Conservation (phyloP, 1,140 invertebrate genomes). For the Pogonus chalceus region DNA sequence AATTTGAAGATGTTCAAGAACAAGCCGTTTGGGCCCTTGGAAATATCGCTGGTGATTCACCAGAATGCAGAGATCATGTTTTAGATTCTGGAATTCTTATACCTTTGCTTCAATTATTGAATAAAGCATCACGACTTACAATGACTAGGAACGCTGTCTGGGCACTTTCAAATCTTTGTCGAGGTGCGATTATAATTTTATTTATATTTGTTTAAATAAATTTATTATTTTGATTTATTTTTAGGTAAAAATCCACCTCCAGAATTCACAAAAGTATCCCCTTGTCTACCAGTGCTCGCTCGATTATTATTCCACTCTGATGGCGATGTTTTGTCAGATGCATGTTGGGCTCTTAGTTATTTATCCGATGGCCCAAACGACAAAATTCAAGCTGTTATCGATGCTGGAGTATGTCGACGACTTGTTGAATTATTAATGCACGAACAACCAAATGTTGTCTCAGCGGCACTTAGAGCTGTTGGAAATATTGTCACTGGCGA, state of each 20-base stretch:
- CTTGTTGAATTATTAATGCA: slow-evolving; percentile 92
- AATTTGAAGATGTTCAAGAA: slow-evolving; percentile 89
- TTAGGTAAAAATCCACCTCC: slow-evolving; percentile 86
- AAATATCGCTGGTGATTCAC: slow-evolving; percentile 94
- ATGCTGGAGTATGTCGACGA: slow-evolving; percentile 87
- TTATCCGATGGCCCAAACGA: slow-evolving; percentile 95
- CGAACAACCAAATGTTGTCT: slow-evolving; percentile 82
- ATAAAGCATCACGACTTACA: slow-evolving; percentile 70
- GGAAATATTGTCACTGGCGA: slow-evolving; percentile 98
- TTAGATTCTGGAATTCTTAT: slow-evolving; percentile 74
- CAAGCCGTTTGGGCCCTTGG: slow-evolving; percentile 94
- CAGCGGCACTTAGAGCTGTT: slow-evolving; percentile 87
- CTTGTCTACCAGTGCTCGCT: slow-evolving; percentile 78
- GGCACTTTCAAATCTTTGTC: slow-evolving; percentile 92
- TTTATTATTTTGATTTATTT: neutral
- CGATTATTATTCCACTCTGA: slow-evolving; percentile 82
- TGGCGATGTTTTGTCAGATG: slow-evolving; percentile 84
- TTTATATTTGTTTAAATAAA: too few species aligned
- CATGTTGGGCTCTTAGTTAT: slow-evolving; percentile 93
- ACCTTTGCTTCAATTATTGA: slow-evolving; percentile 78
- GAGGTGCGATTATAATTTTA: too few species aligned
- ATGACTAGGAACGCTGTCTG: slow-evolving; percentile 97
- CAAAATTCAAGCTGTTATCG: slow-evolving; percentile 95
- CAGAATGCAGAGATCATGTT: slow-evolving; percentile 85
- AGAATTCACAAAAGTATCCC: slow-evolving; percentile 77